Conservation (phyloP, 2,888 invertebrate species). For the Podabrus alpinus region DNA sequence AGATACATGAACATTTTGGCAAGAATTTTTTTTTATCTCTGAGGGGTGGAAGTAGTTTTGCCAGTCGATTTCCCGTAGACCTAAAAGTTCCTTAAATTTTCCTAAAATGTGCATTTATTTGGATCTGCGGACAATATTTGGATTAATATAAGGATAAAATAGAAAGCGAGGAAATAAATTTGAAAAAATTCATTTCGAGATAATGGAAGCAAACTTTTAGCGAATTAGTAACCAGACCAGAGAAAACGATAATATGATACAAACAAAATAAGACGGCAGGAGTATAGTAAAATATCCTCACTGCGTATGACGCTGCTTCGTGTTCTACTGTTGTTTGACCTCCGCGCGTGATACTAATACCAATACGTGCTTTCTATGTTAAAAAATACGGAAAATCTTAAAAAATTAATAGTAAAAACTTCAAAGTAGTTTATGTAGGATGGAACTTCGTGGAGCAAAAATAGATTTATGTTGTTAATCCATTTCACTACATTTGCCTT, state of each 20-base stretch:
- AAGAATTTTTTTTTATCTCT: not conserved
- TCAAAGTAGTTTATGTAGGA: not conserved
- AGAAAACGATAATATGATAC: too few species aligned
- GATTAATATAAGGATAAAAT: too few species aligned
- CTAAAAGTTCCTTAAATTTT: too few species aligned
- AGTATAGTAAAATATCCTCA: not conserved
- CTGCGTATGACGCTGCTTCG: not conserved
- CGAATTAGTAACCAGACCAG: too few species aligned
- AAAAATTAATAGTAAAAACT: not conserved
- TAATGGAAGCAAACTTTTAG: too few species aligned
- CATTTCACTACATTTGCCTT: not conserved
- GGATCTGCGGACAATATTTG: too few species aligned
- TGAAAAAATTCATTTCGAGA: too few species aligned
- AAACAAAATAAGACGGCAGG: too few species aligned
- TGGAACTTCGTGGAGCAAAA: not conserved
- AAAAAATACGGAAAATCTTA: not conserved
- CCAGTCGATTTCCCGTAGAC: not conserved
- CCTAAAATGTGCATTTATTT: too few species aligned
- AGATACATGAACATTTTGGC: not conserved
- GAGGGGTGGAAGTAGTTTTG: not conserved
- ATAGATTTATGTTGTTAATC: not conserved
- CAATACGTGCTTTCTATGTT: not conserved
- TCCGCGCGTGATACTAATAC: not conserved
- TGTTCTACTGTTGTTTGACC: not conserved
- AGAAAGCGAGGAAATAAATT: too few species aligned